Base-by-base conservation (phyloP, 2,888 invertebrate genomes). In the Lamproptera curius region DNA sequence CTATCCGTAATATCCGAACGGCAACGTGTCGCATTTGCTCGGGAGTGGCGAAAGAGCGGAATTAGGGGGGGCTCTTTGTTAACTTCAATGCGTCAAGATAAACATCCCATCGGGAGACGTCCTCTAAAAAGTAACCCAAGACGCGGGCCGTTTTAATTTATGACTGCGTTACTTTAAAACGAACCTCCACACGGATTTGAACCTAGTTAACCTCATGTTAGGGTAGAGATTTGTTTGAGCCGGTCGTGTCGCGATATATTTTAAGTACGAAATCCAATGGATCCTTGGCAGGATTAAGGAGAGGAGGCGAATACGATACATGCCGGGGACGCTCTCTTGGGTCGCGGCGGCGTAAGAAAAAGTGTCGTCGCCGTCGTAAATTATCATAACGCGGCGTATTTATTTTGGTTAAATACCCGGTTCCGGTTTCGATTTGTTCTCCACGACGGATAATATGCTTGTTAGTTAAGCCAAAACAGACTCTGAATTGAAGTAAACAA, bases 71-170 rank as follows among this genome's bases (percentile, higher is more conserved):
- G 16, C 36, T 42, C 38, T 48, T 48, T 48, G 47, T 48, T 48
- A 48, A 48, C 47, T 42, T 47, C 47, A 47, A 42, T 42, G 26
- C 47, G 31, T 42, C 42, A 33, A 48, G 47, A 48, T 48, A 48
- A 48, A 48, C 47, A 48, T 48, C 47, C 47, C 42, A 42, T 42
- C 42, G 47, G 42, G n/a, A n/a, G 39, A 33, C 45, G 47, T 48
- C 40, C 46, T 40, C 42, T 48, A 39, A 48, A 48, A 48, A 48
- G 47, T 48, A 48, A 48, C 47, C 47, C 47, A 42, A 48, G 47
- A 48, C 33, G 47, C 37, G 15, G 11, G 31, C 38, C 47, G 47
- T 38, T 48, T 48, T 48, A 48, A 48, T 48, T 48, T 48, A 48
- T 48, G 47, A 48, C 47, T 48, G 42, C 37, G 23, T 38, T 34